A percentile compares a stretch with the other conserved stretches of the same genome.
Conservation (phyloP, 2,888 invertebrate genomes). For the Hemistola chrysoprasaria region DNA sequence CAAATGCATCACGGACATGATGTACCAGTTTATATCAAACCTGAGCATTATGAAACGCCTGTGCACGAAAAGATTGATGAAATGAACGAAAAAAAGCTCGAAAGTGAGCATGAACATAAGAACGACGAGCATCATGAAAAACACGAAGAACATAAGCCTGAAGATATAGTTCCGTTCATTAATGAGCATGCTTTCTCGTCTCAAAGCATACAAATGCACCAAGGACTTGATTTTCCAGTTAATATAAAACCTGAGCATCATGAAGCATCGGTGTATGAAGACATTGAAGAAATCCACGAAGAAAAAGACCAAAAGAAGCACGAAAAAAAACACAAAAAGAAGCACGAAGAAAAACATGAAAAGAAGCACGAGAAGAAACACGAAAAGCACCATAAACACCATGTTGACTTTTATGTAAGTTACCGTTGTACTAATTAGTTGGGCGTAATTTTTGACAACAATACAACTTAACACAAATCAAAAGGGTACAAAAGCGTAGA, state of each 20-base stretch:
- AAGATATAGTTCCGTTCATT: background rate
- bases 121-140: conserved; percentile 18
- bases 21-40: conserved; percentile 5
- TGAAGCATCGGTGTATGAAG: too few species aligned
- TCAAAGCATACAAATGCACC: conserved; percentile 14
- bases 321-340: conserved; percentile 15
- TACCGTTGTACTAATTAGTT: background rate
- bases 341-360: conserved; percentile 24
- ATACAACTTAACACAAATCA: too few species aligned
- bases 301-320: conserved; percentile 13
- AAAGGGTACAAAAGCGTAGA: too few species aligned
- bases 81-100: conserved; percentile 10
- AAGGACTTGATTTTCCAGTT: conserved; percentile 11
- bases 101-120: conserved; percentile 12
- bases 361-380: conserved; percentile 23
- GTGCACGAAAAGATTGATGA: conserved; percentile 18
- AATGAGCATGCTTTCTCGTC: conserved; percentile 12
- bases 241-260: conserved; percentile 9
- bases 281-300: conserved; percentile 17
- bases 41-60: conserved; percentile 26
- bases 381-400: conserved; percentile 23
- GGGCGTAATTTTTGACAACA: too few species aligned
- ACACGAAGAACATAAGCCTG: conserved; percentile 10
- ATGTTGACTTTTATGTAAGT: conserved; percentile 33
- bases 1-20: conserved; percentile 11